A percentile compares a stretch with the other conserved stretches of the same genome.
Conservation (phyloP, 1,140 invertebrate species). For the Schlechtendalia chinensis region DNA sequence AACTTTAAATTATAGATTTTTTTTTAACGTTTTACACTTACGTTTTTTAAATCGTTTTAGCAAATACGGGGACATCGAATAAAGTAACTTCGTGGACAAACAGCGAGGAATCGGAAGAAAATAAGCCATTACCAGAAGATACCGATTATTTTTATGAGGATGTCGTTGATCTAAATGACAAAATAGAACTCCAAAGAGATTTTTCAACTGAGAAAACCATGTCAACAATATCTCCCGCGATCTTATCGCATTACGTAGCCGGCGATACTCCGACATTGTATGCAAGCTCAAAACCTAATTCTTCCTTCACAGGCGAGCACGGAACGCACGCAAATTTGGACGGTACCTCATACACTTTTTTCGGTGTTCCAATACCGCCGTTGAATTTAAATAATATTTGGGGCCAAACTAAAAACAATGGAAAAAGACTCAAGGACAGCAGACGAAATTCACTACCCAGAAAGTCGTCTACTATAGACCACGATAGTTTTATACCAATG, state of each 20-base stretch:
- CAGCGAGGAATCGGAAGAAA: not conserved
- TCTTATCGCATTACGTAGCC: constrained; percentile 57
- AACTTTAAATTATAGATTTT: too few species aligned
- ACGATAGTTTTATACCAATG: constrained; percentile 68
- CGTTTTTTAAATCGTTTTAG: not conserved
- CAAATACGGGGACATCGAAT: constrained; percentile 24
- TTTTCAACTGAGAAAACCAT: constrained; percentile 52
- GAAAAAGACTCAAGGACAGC: constrained; percentile 54
- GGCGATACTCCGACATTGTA: constrained; percentile 69
- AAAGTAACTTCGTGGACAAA: constrained; percentile 25
- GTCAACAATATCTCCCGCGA: constrained; percentile 52
- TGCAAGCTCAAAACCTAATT: constrained; percentile 55
- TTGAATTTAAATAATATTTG: constrained; percentile 69
- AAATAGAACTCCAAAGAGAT: constrained; percentile 31
- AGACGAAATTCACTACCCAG: constrained; percentile 57
- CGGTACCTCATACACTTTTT: constrained; percentile 72
- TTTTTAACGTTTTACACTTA: too few species aligned
- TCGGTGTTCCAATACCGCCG: constrained; percentile 75
- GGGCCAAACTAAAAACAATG: constrained; percentile 59
- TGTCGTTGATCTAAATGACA: constrained; percentile 69
- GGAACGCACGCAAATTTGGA: constrained; percentile 53
- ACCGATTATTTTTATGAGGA: constrained; percentile 79
- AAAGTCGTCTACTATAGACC: constrained; percentile 57
- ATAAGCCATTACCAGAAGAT: constrained; percentile 65
- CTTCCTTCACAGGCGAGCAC: not conserved